Base-by-base conservation (phyloP, 2,113 vertebrate genomes). In the Numenius arquata region DNA sequence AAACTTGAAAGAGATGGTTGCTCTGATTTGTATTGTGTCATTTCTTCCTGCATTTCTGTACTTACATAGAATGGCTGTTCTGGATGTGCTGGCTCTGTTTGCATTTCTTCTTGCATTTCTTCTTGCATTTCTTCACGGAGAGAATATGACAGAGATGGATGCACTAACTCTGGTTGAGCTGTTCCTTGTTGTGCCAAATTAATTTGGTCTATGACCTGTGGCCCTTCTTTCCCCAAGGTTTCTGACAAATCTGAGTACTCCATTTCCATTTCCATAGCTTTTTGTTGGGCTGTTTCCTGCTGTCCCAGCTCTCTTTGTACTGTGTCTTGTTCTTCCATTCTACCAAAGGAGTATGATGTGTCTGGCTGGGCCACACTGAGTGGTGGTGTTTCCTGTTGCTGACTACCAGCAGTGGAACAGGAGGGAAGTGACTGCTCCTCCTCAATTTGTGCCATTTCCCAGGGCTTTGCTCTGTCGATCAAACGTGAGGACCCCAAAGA, bases 51-150 rank as follows among this genome's bases (percentile, higher is more conserved):
- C 56, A 58, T 50, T 73, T 80, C 80, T 81, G 70, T 41, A 74
- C 75, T 83, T 86, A 17, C 5, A 30, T 26, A 74, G 40, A n/a
- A 80, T 16, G 22, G 26, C 52, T 71, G 26, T 84, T 84, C 91
- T 63, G 80, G 68, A 86, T 81, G 34, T 27, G 8, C 38, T 63
- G 41, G 13, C 43, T 93, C 72, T 77, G 40, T 71, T 86, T 95
- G 34, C 32, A 61, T 86, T 68, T 95, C 75, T 84, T 94, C 72
- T 86, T 95, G 34, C 32, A 61, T 86, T 68, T 95, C 75, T 84
- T 94, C 72, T 81, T 90, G 77, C 25, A 14, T 61, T 70, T 83
- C 22, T 63, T 85, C 74, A 36, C 50, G 58, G 27, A 27, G 32
- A 9, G 70, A 81, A 83, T 77, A 53, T 27, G 93, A 63, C 66